Base-by-base conservation (phyloP, 2,888 invertebrate species). In the Gymnocheta viridis region DNA sequence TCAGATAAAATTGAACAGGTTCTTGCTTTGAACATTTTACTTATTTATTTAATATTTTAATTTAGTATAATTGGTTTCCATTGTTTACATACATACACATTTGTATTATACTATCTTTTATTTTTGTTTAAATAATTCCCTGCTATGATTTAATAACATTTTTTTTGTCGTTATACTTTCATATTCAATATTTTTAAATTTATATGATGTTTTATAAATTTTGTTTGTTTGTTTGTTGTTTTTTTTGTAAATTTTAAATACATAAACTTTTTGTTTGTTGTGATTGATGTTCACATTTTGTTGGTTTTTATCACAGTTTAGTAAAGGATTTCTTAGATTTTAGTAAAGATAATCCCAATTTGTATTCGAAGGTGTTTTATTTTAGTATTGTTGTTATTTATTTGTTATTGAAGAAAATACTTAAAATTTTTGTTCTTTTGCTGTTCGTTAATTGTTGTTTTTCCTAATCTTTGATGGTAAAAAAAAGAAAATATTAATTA, bases 261-360 rank as follows among this genome's bases (percentile, higher is more conserved):
- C 74, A 82, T 85, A 79, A 80, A 85, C 80, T 47, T 51, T 67
- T 79, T 82, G 38, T 74, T 80, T 19, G 32, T 80, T 80, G 84
- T 83, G 82, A 83, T 83, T 83, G 82, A 81, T 85, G 72, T 82
- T 85, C 82, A 82, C 80, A 80, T 72, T 81, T 67, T 80, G 72
- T 79, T 79, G 62, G 54, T 82, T 78, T 58, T 78, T 84, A 84
- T 84, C 84, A 84, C 84, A 85, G 82, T 85, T 82, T 82, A 76
- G 82, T 85, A 70, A 32, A 80, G 69, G 82, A 82, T 80, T 80
- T 82, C 78, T 82, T 69, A 60, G 81, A 82, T 85, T 82, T 85
- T 77, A 54, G 76, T 85, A 66, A 72, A 70, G 82, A 80, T 58
- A 80, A 82, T 70, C 78, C 81, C 64, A 84, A 81, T 84, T 84